Base-by-base conservation (phyloP, 2,888 invertebrate genomes). In the Bimastos eiseni region DNA sequence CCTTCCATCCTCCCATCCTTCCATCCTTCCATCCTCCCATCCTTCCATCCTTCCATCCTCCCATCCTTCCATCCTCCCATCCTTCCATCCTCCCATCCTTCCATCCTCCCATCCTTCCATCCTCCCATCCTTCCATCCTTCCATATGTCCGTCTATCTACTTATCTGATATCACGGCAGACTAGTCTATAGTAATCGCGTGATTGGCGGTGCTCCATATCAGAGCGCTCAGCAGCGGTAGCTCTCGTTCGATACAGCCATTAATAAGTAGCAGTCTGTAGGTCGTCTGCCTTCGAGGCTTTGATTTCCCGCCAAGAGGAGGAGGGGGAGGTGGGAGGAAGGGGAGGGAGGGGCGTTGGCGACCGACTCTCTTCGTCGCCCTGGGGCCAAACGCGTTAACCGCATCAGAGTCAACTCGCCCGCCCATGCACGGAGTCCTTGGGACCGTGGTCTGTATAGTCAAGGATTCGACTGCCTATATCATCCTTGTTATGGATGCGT, bases 101-200 rank as follows among this genome's bases (percentile, higher is more conserved):
- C 49, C 19, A 19, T 70, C 17, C 8, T 5, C 1, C n/a, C 13
- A n/a, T 70, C n/a, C 13, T 24, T 55, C 55, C 8, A 2, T 55
- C 55, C 30, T 30, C n/a, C 8, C 8, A 8, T 70, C 49, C 19
- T 11, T 49, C 49, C 21, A 19, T 21, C 49, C 21, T 11, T 21
- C 49, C 21, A 19, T 49, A 30, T n/a, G n/a, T 70, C 70, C 8
- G 13, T 70, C n/a, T 70, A n/a, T 70, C 70, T n/a, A 30, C 30
- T n/a, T 70, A 70, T 70, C 70, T 70, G n/a, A 70, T 70, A 70
- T 30, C 70, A n/a, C 3, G 3, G n/a, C 70, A 2, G 70, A 70
- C 70, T n/a, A n/a, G n/a, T n/a, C n/a, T 70, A n/a, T n/a, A 70
- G 70, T 70, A 70, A n/a, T 70, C 70, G 70, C 70, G 70, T 70